Conservation (phyloP, 2,797 vertebrate genomes). For the Scleropages formosus region DNA sequence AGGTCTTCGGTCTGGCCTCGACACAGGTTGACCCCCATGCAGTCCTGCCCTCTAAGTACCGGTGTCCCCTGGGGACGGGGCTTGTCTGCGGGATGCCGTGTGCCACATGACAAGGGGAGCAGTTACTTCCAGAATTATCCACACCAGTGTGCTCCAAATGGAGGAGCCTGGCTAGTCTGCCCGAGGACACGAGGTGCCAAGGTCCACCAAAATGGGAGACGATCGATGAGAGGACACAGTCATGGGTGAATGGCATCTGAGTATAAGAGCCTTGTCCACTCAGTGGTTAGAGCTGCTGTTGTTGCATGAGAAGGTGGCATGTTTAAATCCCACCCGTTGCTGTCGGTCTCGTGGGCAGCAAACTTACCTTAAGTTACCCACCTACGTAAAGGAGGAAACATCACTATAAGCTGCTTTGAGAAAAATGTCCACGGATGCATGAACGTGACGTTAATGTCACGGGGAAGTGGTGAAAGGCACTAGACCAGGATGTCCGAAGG, state of each 20-base stretch:
- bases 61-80: slow-evolving; percentile 19
- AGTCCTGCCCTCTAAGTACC: slow-evolving; percentile 1
- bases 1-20: background rate
- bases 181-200: background rate
- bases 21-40: background rate
- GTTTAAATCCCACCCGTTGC: too few relatives aligned
- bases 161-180: background rate
- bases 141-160: slow-evolving; percentile 20
- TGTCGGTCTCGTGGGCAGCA: too few relatives aligned
- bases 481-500: too few relatives aligned
- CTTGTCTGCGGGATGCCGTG: slow-evolving; percentile 14
- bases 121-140: slow-evolving; percentile 7
- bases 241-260: background rate
- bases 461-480: too few relatives aligned
- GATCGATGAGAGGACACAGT: slow-evolving; percentile 13
- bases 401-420: too few relatives aligned
- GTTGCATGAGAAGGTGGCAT: too few relatives aligned
- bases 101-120: slow-evolving; percentile 10
- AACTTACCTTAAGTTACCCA: too few relatives aligned
- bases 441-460: too few relatives aligned
- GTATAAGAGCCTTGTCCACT: too few relatives aligned
- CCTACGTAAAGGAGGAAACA: too few relatives aligned
- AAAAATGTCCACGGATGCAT: too few relatives aligned
- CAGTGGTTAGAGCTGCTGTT: too few relatives aligned
- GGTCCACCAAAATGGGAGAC: slow-evolving; percentile 20